Evolutionary conservation across 2,888 invertebrate species (phyloP).

Genomic region (Hirtodrosophila histrioides): DNA sequence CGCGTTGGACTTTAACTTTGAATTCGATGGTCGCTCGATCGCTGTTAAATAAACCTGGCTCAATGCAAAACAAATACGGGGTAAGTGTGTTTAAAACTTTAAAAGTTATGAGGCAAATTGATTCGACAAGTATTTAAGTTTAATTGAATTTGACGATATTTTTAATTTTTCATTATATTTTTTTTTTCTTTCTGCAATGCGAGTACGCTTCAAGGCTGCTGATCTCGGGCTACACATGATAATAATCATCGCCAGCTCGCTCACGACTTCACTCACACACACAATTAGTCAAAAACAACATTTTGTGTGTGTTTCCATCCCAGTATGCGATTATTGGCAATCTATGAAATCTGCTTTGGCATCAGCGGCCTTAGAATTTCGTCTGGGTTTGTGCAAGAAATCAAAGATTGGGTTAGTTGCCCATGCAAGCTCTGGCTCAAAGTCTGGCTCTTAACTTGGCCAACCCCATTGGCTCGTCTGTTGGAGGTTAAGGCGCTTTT

Average conservation of each 20-base stretch:
- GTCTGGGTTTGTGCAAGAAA: conserved; percentile 56
- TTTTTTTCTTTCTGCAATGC: conserved; percentile 55
- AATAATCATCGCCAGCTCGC: conserved; percentile 65
- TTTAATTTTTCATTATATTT: conserved; percentile 3
- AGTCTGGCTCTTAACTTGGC: conserved; percentile 17
- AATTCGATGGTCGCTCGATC: conserved; percentile 34
- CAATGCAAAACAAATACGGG: conserved; percentile 76
- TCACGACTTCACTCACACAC: conserved; percentile 52
- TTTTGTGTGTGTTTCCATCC: conserved; percentile 38
- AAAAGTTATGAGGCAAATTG: conserved; percentile 62
- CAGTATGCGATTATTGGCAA: conserved; percentile 61
- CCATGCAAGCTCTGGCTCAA: conserved; percentile 16
- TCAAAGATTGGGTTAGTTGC: conserved; percentile 36
- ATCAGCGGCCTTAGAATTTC: conserved; percentile 69
- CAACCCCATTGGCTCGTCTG: conserved; percentile 20
- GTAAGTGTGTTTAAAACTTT: conserved; percentile 49
- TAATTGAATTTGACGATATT: conserved; percentile 75
- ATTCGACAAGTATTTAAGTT: conserved; percentile 77
- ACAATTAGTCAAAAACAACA: conserved; percentile 75
- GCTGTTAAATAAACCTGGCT: conserved; percentile 66
- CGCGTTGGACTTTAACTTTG: conserved; percentile 35
- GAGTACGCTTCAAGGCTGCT: conserved; percentile 69
- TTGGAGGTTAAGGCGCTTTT: conserved; percentile 60
- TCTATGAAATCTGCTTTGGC: conserved; percentile 78
- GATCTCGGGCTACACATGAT: conserved; percentile 49